A percentile compares a stretch with the other conserved stretches of the same genome.
Evolutionary conservation across 2,797 vertebrate genomes (phyloP).

Genomic region (Pristis pectinata): DNA sequence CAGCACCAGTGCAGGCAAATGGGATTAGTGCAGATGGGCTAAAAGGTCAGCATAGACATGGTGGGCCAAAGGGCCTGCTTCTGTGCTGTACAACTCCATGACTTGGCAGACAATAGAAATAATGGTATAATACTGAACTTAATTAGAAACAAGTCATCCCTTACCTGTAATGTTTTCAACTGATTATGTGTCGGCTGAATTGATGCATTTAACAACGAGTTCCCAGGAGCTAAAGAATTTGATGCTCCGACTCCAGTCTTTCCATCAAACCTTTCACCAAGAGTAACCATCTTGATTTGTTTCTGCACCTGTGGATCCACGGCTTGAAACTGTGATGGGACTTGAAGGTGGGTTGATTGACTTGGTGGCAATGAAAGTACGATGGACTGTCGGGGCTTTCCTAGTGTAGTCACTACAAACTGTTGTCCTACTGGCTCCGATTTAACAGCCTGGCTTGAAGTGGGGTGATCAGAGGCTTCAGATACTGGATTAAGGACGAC

Average conservation of each 20-base stretch:
- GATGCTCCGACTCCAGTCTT: conserved; percentile 76
- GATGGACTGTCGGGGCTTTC: conserved; percentile 85
- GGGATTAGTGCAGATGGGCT: no score
- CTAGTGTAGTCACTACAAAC: conserved; percentile 80
- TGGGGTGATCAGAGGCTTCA: conserved; percentile 66
- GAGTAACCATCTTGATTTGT: conserved; percentile 89
- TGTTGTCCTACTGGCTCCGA: conserved; percentile 78
- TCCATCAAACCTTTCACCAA: conserved; percentile 75
- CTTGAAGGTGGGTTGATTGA: conserved; percentile 63
- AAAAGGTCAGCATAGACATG: no score
- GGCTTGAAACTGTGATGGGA: conserved; percentile 58
- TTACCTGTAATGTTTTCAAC: conserved; percentile 91
- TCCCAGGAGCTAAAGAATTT: conserved; percentile 59
- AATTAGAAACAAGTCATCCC: conserved; percentile 45
- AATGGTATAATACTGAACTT: conserved; percentile 45
- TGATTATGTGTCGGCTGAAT: conserved; percentile 72
- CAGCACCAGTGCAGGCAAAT: no score
- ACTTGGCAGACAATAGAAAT: not conserved
- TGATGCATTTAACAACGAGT: conserved; percentile 66
- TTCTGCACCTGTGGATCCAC: conserved; percentile 70
- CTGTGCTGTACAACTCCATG: no score
- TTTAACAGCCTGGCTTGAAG: conserved; percentile 72
- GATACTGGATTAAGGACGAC: conserved; percentile 88
- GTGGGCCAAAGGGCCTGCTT: no score
- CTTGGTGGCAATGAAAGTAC: conserved; percentile 82